phyloP scores from a whole-genome alignment of 2,113 vertebrate species.

The Hypocryptadius cinnamomeus region DNA sequence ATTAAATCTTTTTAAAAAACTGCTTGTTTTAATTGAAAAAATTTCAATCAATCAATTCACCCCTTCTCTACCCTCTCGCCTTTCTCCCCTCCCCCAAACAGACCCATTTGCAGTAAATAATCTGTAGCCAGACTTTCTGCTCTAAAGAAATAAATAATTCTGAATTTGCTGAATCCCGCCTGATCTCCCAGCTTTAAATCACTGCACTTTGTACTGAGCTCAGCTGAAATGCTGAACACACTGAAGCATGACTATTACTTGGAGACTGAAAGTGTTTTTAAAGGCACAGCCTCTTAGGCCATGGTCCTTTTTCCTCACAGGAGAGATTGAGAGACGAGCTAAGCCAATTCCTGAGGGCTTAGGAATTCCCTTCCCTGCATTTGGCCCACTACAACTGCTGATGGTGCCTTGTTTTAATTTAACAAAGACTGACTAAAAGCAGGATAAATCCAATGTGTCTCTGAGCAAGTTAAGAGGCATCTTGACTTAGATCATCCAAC shows the following conservation, averaged over 20 bases:
- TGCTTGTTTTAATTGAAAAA: conserved; percentile 73
- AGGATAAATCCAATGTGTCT: background rate
- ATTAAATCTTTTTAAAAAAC: conserved; percentile 69
- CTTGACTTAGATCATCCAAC: background rate
- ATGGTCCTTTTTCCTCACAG: background rate
- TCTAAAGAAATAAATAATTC: conserved; percentile 63
- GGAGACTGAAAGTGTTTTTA: conserved; percentile 45
- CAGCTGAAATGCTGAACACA: conserved; percentile 51
- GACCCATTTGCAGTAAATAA: conserved; percentile 65
- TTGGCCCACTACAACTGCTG: background rate
- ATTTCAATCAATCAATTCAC: conserved; percentile 47
- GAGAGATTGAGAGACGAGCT: background rate
- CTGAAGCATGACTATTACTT: conserved; percentile 62
- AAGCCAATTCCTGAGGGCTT: background rate
- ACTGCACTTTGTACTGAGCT: conserved; percentile 61
- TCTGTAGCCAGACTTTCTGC: conserved; percentile 44
- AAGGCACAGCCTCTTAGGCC: conserved; percentile 8
- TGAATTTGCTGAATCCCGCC: conserved; percentile 62
- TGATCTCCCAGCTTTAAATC: conserved; percentile 67
- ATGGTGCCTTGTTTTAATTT: background rate
- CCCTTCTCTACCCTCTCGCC: background rate
- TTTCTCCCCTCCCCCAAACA: conserved; percentile 25
- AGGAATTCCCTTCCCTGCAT: background rate
- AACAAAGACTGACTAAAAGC: background rate
- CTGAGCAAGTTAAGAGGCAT: background rate